phyloP scores from a whole-genome alignment of 2,888 invertebrate genomes.

The Heteromurus nitidus region DNA sequence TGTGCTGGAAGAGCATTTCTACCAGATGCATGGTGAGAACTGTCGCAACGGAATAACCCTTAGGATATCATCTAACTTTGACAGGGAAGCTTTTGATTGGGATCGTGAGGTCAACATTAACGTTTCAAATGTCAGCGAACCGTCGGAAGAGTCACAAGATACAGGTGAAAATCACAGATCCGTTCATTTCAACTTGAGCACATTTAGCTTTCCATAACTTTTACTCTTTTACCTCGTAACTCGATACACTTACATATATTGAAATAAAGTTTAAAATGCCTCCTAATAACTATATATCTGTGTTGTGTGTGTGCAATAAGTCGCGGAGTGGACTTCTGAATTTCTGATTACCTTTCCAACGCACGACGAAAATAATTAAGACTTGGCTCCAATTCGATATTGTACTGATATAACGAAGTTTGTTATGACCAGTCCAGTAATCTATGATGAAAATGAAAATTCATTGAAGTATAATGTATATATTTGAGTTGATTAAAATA shows the following conservation, averaged over 20 bases:
- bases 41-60: constrained; percentile 62
- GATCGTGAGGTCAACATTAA: constrained; percentile 19
- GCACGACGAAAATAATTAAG: background rate
- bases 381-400: background rate
- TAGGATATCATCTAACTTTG: constrained; percentile 27
- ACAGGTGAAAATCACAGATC: background rate
- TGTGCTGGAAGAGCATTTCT: constrained; percentile 49
- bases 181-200: constrained; percentile 52
- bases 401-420: constrained; percentile 5
- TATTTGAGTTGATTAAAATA: background rate
- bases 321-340: background rate
- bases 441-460: background rate
- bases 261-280: background rate
- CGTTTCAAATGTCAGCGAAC: background rate
- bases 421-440: constrained; percentile 11
- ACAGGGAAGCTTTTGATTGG: constrained; percentile 57
- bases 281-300: background rate
- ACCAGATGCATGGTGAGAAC: constrained; percentile 66
- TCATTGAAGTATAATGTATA: too few species aligned
- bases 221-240: background rate
- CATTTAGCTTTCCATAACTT: constrained; percentile 49
- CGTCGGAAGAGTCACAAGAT: background rate
- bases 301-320: background rate
- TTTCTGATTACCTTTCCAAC: too few species aligned
- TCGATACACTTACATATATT: background rate